A percentile compares a stretch with the other conserved stretches of the same genome.
phyloP scores from a whole-genome alignment of 2,113 vertebrate genomes.

The Bettongia penicillata region DNA sequence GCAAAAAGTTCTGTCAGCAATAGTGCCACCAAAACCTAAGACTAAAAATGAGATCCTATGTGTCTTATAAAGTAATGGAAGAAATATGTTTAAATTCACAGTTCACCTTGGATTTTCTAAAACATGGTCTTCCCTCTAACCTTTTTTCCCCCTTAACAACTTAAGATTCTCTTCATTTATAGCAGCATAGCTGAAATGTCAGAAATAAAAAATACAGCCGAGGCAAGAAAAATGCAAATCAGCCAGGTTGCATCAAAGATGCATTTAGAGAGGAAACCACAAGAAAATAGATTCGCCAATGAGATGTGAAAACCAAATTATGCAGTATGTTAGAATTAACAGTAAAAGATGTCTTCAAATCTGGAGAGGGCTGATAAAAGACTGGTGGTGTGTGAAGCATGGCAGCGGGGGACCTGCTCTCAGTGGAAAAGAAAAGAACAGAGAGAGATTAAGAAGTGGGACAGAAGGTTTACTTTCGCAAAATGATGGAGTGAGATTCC shows the following conservation, averaged over 20 bases:
- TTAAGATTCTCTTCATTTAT: background rate
- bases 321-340: background rate
- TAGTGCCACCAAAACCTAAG: background rate
- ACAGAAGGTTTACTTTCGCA: background rate
- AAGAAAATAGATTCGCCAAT: background rate
- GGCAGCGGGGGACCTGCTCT: background rate
- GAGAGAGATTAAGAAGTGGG: constrained; percentile 40
- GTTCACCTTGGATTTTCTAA: background rate
- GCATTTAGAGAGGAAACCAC: background rate
- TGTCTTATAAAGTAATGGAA: background rate
- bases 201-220: background rate
- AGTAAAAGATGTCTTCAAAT: constrained; percentile 7
- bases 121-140: constrained; percentile 43
- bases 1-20: background rate
- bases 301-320: background rate
- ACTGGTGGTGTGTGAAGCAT: constrained; percentile 17
- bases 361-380: background rate
- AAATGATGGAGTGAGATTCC: constrained; percentile 12
- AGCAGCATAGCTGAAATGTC: rapidly evolving
- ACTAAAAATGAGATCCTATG: background rate
- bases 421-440: background rate
- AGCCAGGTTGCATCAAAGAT: background rate
- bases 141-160: background rate
- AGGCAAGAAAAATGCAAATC: background rate
- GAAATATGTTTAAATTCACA: background rate